Base-by-base conservation (phyloP, 2,113 vertebrate species). In the Oryzias melastigma region DNA sequence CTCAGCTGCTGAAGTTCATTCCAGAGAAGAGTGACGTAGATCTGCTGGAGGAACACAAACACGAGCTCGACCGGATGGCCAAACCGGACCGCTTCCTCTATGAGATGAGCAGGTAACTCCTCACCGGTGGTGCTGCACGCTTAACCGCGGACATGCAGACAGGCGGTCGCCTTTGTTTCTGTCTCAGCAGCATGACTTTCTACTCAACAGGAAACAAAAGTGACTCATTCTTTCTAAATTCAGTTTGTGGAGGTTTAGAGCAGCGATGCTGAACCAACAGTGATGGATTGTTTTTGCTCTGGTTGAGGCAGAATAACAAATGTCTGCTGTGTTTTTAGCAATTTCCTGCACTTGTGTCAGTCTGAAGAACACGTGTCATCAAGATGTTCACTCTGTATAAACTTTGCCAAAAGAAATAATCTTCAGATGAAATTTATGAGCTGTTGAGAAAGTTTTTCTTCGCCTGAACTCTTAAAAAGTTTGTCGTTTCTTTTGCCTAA, bases 41-140 rank as follows among this genome's bases (percentile, higher is more conserved):
- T 81, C 92, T 99, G 1, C 87, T 99, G 79, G 95, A 98, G 62
- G 97, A 99, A 58, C 97, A 99, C 53, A 98, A 97, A 65, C 97
- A 99, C 0, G 97, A 98, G 69, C 86, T 98, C 52, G 96, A 98
- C 73, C 94, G 97, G 25, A 99, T 99, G 98, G 98, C 98, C 61
- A 98, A 95, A 86, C 94, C 98, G 0, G 98, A 99, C 73, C 89
- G 97, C 29, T 99, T 99, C 88, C 93, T 99, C 78, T 99, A 97
- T 0, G 98, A 99, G 87, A 99, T 99, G 98, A 99, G 98, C 94
- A 94, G 96, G 98, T 99, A 58, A 18, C 22, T 22, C 0, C 25
- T n/a, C 27, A 8, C 22, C 20, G 7, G 17, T 10, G 3, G 19
- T 10, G 1, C 14, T 18, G 20, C 57, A 8, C n/a, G 14, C 3